Conservation (phyloP, 2,888 invertebrate species). For the Leptopilina drosophilae region DNA sequence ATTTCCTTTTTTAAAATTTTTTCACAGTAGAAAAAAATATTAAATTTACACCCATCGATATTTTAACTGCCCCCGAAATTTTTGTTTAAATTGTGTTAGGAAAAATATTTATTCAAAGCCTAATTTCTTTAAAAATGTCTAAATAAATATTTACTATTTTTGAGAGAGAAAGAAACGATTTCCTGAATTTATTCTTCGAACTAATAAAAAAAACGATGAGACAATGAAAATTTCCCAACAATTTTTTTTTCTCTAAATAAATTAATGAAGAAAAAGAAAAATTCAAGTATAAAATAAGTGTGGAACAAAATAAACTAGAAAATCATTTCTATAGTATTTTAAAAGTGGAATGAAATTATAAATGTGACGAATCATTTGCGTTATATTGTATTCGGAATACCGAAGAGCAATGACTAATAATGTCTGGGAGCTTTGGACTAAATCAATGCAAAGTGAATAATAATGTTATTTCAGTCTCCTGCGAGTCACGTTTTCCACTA, state of each 20-base stretch:
- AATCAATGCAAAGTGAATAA: constrained; percentile 34
- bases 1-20: no score
- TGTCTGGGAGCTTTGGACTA: constrained; percentile 8
- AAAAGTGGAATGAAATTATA: not conserved
- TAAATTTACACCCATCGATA: no score
- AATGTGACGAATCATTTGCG: not conserved
- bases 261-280: not conserved
- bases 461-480: constrained; percentile 12
- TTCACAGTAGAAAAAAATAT: no score
- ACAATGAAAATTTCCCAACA: no score
- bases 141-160: no score
- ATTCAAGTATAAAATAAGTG: not conserved
- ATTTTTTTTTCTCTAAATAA: not conserved
- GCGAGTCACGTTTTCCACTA: not conserved
- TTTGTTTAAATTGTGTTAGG: no score
- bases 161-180: not conserved
- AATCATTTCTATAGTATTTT: not conserved
- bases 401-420: constrained; percentile 18
- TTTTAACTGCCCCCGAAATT: no score
- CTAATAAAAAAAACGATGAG: not conserved
- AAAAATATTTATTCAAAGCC: no score
- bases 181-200: not conserved
- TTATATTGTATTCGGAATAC: not conserved
- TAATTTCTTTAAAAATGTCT: not conserved
- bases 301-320: not conserved